A percentile compares a stretch with the other conserved stretches of the same genome.
These are phyloP conservation scores for Girardinus metallicus DNA, from an alignment of 2,797 vertebrate species.

Conservation along the genomic window DNA sequence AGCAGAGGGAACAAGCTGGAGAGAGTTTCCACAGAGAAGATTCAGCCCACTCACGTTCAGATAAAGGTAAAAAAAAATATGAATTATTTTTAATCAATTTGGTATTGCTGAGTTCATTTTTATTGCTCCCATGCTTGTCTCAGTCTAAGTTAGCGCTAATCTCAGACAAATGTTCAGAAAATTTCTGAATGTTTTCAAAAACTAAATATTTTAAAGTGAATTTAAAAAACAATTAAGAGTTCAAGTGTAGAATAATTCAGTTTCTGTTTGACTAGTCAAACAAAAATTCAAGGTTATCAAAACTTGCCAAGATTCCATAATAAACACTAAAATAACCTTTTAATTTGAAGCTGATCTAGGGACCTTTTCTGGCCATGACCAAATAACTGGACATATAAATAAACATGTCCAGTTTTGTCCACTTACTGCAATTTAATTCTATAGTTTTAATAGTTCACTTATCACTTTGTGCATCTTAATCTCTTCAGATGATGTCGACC, in stretches of 20 bases:
- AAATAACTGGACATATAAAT: background rate
- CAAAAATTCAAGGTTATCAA: background rate
- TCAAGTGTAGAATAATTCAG: background rate
- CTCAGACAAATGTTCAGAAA: background rate
- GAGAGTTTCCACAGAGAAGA: conserved; percentile 82
- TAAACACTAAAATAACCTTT: background rate
- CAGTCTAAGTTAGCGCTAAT: background rate
- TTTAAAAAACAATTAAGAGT: background rate
- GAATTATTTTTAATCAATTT: too few relatives aligned
- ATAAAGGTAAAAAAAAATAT: conserved; percentile 72
- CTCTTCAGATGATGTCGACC: conserved; percentile 67
- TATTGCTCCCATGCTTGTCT: background rate
- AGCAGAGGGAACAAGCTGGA: conserved; percentile 72
- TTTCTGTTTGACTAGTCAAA: background rate
- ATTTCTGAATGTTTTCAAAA: background rate
- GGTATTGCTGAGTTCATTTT: background rate
- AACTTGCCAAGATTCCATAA: background rate
- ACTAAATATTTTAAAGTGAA: background rate
- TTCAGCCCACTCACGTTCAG: conserved; percentile 79
- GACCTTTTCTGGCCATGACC: background rate
- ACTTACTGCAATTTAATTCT: background rate
- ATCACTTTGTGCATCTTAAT: background rate
- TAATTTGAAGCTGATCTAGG: background rate
- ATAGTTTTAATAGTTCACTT: background rate
- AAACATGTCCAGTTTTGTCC: background rate